phyloP scores from a whole-genome alignment of 2,113 vertebrate genomes.

The Asarcornis scutulata region DNA sequence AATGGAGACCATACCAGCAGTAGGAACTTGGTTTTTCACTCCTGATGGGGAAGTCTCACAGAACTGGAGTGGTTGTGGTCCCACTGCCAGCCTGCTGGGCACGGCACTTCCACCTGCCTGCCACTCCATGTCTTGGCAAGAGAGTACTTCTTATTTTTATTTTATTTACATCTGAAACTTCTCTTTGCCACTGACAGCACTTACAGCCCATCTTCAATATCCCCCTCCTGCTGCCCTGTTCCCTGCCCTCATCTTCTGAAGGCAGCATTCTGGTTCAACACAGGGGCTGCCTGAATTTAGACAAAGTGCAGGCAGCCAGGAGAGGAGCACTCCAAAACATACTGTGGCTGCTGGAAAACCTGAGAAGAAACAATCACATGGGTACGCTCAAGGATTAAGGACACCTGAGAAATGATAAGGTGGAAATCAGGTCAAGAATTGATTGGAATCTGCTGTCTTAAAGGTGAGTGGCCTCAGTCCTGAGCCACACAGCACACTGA shows the following conservation, averaged over 20 bases:
- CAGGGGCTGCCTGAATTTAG: background rate
- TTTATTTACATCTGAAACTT: background rate
- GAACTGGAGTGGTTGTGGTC: accelerated
- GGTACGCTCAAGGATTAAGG: background rate
- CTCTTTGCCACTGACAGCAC: accelerated
- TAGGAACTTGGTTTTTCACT: background rate
- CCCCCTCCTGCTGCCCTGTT: background rate
- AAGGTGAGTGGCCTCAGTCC: background rate
- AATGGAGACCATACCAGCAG: background rate
- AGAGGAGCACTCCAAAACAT: background rate
- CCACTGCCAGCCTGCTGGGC: accelerated
- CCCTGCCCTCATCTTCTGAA: background rate
- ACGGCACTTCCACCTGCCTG: accelerated
- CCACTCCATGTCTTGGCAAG: background rate
- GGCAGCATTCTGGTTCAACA: accelerated
- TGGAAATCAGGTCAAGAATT: background rate
- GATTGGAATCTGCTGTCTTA: background rate
- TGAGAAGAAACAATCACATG: background rate
- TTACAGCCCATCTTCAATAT: accelerated
- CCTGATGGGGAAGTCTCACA: background rate
- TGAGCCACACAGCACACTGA: background rate
- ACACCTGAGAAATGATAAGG: background rate
- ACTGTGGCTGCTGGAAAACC: background rate
- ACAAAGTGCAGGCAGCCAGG: background rate
- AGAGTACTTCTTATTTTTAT: background rate